Evolutionary conservation across 2,888 invertebrate species (phyloP), one percentile per base, ranked within the genome.

Genomic region (Athetis lepigone): DNA sequence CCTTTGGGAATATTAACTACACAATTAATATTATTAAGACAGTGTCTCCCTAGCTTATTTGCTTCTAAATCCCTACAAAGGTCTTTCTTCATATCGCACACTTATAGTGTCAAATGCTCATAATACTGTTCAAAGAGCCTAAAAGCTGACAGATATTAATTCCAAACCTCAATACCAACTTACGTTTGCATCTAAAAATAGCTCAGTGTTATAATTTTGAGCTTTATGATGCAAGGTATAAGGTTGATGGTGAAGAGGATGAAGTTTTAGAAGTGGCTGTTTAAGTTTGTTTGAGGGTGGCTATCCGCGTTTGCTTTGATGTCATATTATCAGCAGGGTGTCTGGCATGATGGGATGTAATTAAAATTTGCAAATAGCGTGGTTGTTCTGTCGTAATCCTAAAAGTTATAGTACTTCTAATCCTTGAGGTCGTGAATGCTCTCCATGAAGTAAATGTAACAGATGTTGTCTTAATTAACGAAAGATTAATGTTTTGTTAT

Each of bases 61-160:
- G 59, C 47, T 71, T 62, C 57, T 39, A 80, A 90, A 89, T 90
- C 90, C 88, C 81, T 83, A 89, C 90, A 92, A 92, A 88, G 86
- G 76, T 79, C 77, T 74, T 80, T 80, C 80, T 77, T 82, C 80
- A 86, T 87, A 87, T 85, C 78, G 84, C 89, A 90, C 92, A 90
- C 90, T 92, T 88, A 79, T 80, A 88, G 92, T 90, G 90, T 92
- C 91, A 89, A 90, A 90, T 88, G 82, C 83, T 86, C 85, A 85
- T 86, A 88, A 87, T 78, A 82, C 78, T 65, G 68, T 75, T 81
- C 82, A 81, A 84, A 85, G 86, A 82, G 82, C 78, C 85, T 80
- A 82, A 87, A 88, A 91, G 86, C 88, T 85, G 88, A 81, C 86
- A 85, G 85, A 88, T 92, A 92, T 92, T 92, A 92, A 92, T 91